Conservation (phyloP, 2,888 invertebrate genomes). For the Scotopteryx bipunctaria region DNA sequence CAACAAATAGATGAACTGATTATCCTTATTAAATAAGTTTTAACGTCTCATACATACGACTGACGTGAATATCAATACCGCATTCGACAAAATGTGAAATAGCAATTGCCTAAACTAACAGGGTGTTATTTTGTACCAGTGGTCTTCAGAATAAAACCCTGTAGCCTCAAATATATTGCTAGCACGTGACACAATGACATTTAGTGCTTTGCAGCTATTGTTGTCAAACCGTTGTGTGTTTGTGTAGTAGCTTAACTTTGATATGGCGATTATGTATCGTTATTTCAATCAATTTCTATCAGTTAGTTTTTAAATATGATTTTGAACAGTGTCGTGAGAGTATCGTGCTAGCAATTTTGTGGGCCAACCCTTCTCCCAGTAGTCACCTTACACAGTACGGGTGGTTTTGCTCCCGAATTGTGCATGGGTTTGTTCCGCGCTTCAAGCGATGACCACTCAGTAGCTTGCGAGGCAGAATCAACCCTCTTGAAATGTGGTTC, state of each 20-base stretch:
- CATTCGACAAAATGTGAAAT: conserved; percentile 8
- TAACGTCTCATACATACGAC: not conserved
- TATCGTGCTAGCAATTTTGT: not conserved
- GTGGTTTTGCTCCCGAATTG: conserved; percentile 66
- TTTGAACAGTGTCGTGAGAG: too few relatives aligned
- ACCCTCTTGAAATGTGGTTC: conserved; percentile 80
- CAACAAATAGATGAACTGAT: too few relatives aligned
- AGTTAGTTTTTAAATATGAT: not conserved
- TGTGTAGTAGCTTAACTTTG: too few relatives aligned
- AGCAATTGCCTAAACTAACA: not conserved
- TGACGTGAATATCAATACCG: too few relatives aligned
- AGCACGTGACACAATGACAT: not conserved
- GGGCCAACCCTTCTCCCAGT: conserved; percentile 37
- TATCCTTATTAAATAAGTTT: too few relatives aligned
- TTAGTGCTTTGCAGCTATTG: too few relatives aligned
- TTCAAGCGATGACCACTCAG: conserved; percentile 54
- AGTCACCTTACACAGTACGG: conserved; percentile 57
- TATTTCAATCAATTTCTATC: too few relatives aligned
- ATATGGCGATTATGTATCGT: too few relatives aligned
- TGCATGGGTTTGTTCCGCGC: conserved; percentile 72
- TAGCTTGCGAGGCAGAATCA: conserved; percentile 71
- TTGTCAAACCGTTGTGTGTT: too few relatives aligned
- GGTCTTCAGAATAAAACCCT: not conserved
- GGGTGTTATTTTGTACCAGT: conserved; percentile 1
- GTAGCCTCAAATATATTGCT: not conserved